Percentiles rank a stretch among this genome's conserved stretches.
These are phyloP conservation scores for Zoanthus solanderi DNA, from an alignment of 92 coral and sea anemone species.

Conservation along the genomic window DNA sequence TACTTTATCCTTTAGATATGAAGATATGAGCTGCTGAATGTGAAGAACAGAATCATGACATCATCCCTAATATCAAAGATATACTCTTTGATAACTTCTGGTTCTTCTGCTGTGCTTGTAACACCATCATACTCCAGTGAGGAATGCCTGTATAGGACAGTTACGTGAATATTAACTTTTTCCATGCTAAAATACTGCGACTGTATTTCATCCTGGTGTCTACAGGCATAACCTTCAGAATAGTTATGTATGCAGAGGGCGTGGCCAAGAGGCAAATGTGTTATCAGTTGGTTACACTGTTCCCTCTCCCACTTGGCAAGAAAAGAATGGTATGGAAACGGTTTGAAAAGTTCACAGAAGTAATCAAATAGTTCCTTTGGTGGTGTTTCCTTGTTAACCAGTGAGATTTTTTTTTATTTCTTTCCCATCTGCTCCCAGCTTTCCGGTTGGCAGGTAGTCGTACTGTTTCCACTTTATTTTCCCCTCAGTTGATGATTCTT, in stretches of 20 bases:
- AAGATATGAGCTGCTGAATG: no score
- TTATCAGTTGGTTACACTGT: slow-evolving; percentile 4
- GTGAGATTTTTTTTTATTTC: slow-evolving; percentile 31
- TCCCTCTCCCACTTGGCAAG: slow-evolving; percentile 41
- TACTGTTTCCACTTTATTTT: slow-evolving; percentile 34
- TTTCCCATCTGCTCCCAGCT: slow-evolving; percentile 37
- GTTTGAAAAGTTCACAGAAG: background rate
- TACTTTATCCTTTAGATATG: background rate
- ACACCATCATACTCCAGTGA: slow-evolving; percentile 3
- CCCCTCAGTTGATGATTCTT: background rate
- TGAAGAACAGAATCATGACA: no score
- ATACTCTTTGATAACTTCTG: no score
- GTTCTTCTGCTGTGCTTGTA: no score
- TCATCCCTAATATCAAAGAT: no score
- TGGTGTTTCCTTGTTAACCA: slow-evolving; percentile 11
- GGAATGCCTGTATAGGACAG: background rate
- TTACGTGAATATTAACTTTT: background rate
- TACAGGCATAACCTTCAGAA: background rate
- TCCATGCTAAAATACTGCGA: background rate
- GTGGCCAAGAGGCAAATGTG: background rate
- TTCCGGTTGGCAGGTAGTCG: slow-evolving; percentile 29
- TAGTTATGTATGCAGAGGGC: background rate
- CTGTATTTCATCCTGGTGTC: slow-evolving; percentile 8
- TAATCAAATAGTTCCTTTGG: slow-evolving; percentile 12
- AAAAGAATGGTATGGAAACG: slow-evolving; percentile 10